Evolutionary conservation across 2,888 invertebrate species (phyloP), one percentile per base, ranked within the genome.

Genomic region (Pachliopta kotzebuea): DNA sequence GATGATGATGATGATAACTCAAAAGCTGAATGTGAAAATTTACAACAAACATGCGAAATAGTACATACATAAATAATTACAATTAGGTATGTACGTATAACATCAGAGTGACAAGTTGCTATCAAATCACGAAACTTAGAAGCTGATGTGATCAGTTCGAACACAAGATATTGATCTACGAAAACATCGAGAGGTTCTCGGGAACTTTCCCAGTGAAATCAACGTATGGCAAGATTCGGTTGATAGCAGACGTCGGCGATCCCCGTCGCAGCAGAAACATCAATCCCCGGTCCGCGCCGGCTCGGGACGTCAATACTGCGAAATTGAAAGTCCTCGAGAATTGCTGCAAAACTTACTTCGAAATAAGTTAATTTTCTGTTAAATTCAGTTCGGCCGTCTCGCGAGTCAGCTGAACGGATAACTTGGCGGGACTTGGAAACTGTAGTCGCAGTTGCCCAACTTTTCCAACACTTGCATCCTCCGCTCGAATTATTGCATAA

Each of bases 391-490:
- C 59, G 61, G 60, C 64, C 62, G 55, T 52, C 24, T 49, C 21
- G 56, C 73, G 76, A 81, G 77, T 78, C 76, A 76, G 76, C 75
- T 69, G 71, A 76, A 78, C 76, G 76, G 69, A 70, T 72, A 81
- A 78, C 76, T 76, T 72, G 59, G 62, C 24, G 69, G 55, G 76
- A 76, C 73, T 77, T 71, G 62, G 69, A 72, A 77, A 77, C 77
- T 77, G 71, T 70, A 72, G 72, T 75, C 74, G 69, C 71, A 72
- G 73, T 75, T 71, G 72, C 69, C 76, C 74, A 81, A 84, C 77
- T 84, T 83, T 77, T 72, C 74, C 73, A 79, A 80, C 83, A 85
- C 85, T 87, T 84, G 84, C 86, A 85, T 83, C 83, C 76, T 74
- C 69, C 70, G 73, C 74, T 78, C 85, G 84, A 86, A 80, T 85